Conservation (phyloP, 2,888 invertebrate species). For the Hemicrepidius hirtus region DNA sequence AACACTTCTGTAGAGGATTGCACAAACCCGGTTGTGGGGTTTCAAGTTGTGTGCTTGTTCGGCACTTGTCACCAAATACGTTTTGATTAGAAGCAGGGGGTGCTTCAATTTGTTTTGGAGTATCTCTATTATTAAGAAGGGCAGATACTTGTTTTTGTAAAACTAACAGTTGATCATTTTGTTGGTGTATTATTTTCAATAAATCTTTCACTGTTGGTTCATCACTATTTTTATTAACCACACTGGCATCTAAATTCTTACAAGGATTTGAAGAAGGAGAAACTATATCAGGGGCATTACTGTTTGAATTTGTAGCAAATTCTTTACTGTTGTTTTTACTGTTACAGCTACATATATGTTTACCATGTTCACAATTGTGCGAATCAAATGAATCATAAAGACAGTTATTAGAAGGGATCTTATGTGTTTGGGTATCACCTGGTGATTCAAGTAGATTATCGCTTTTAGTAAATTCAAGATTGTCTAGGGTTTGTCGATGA, state of each 20-base stretch:
- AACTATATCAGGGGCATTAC: slow-evolving; percentile 68
- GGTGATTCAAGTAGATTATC: not conserved
- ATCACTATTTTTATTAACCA: slow-evolving; percentile 62
- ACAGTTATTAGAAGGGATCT: not conserved
- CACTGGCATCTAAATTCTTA: slow-evolving; percentile 51
- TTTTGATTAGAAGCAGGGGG: slow-evolving; percentile 42
- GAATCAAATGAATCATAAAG: slow-evolving; percentile 14
- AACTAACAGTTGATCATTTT: slow-evolving; percentile 79
- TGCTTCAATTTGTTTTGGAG: slow-evolving; percentile 61
- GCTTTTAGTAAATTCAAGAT: not conserved
- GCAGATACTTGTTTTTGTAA: slow-evolving; percentile 80
- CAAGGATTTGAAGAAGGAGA: not conserved
- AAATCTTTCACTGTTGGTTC: slow-evolving; percentile 77
- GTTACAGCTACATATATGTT: slow-evolving; percentile 55
- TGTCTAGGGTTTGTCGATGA: slow-evolving; percentile 13
- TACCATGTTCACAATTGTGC: not conserved
- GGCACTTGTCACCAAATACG: slow-evolving; percentile 42
- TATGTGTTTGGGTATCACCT: not conserved
- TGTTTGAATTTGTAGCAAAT: slow-evolving; percentile 62
- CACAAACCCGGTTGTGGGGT: slow-evolving; percentile 55
- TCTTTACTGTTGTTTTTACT: not conserved
- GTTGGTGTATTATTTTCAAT: slow-evolving; percentile 79
- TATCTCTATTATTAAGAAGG: slow-evolving; percentile 69
- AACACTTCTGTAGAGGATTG: slow-evolving; percentile 62
- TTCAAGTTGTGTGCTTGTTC: slow-evolving; percentile 44